Conservation (phyloP, 2,888 invertebrate genomes). For the Gastracanthus pulcherrimus region DNA sequence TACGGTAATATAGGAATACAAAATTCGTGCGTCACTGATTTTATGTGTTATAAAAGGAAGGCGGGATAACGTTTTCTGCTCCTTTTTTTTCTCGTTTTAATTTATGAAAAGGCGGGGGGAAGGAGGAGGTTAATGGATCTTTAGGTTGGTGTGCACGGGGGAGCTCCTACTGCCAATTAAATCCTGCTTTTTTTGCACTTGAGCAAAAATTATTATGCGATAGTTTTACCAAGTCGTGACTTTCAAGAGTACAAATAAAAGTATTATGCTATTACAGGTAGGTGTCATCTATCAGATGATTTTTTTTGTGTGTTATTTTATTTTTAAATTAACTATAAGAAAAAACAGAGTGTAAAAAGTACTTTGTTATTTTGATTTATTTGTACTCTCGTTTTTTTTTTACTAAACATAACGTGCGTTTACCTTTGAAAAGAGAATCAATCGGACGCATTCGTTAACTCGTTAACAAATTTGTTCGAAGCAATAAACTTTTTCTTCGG, state of each 20-base stretch:
- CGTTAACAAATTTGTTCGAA: no score
- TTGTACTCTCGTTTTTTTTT: conserved; percentile 8
- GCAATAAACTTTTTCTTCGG: neutral
- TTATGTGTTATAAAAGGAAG: conserved; percentile 40
- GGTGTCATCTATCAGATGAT: neutral
- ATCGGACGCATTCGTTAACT: neutral
- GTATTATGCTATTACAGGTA: neutral
- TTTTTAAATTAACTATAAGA: neutral
- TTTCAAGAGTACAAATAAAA: neutral
- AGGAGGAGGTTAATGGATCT: neutral
- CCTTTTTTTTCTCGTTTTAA: conserved; percentile 7
- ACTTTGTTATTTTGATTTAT: conserved; percentile 2
- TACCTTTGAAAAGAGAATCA: neutral
- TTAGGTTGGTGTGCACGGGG: neutral
- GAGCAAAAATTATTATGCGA: conserved; percentile 17
- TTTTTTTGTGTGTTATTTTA: neutral
- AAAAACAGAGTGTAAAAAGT: conserved; percentile 15
- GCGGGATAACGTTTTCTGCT: conserved; percentile 10
- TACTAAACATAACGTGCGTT: neutral
- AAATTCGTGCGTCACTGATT: conserved; percentile 49
- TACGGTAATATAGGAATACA: conserved; percentile 24
- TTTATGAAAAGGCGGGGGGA: neutral
- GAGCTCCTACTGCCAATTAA: neutral
- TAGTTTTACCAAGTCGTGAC: no score
- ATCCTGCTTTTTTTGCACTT: conserved; percentile 9